Evolutionary conservation across 2,797 vertebrate genomes (phyloP).

Genomic region (Melopsittacus undulatus): DNA sequence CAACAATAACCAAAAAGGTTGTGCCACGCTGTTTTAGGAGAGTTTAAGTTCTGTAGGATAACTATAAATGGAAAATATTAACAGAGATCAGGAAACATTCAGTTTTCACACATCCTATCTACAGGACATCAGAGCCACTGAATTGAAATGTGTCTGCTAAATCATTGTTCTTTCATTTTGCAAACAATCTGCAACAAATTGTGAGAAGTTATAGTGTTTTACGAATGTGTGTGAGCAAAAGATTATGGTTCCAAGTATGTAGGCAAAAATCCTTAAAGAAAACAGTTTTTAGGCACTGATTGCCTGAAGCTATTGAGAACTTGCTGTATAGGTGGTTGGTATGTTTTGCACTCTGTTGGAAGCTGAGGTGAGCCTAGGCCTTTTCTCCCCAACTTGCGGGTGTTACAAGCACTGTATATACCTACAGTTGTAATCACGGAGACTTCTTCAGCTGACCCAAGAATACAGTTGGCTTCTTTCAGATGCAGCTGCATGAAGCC

Average conservation of each 20-base stretch:
- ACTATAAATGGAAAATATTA: not conserved
- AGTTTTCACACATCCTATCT: not conserved
- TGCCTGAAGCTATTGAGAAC: not conserved
- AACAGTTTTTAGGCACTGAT: not conserved
- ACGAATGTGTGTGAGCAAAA: not conserved
- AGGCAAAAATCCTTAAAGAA: not conserved
- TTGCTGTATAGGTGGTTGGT: not conserved
- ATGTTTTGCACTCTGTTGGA: not conserved
- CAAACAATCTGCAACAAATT: not conserved
- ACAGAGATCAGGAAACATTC: not conserved
- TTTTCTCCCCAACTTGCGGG: not conserved
- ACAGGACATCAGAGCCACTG: not conserved
- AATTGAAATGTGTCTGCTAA: not conserved
- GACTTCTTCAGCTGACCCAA: conserved; percentile 42
- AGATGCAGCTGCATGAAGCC: conserved; percentile 56
- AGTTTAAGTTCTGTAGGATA: not conserved
- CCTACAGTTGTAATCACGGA: not conserved
- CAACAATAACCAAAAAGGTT: not conserved
- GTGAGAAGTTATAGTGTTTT: not conserved
- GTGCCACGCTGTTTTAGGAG: not conserved
- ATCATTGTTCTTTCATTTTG: not conserved
- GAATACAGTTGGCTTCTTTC: conserved; percentile 58
- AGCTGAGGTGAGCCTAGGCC: not conserved
- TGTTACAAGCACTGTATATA: not conserved
- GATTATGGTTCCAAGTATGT: not conserved